A percentile compares a stretch with the other conserved stretches of the same genome.
phyloP scores from a whole-genome alignment of 2,797 vertebrate genomes.

The Choloepus didactylus region DNA sequence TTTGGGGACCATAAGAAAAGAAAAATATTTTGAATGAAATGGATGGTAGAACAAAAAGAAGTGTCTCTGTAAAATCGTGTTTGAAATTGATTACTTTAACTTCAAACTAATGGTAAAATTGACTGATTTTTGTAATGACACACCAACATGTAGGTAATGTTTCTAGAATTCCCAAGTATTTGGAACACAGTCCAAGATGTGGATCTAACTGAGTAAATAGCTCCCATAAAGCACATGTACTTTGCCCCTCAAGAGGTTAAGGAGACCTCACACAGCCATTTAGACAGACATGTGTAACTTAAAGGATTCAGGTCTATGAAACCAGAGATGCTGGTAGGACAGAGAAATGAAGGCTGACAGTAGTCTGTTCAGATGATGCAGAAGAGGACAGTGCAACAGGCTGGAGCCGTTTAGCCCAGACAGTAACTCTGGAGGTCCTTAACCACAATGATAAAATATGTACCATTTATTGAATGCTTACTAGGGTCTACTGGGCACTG shows the following conservation, averaged over 20 bases:
- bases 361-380: background rate
- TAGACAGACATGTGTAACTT: background rate
- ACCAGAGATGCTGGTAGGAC: background rate
- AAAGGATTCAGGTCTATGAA: background rate
- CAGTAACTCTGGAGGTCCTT: background rate
- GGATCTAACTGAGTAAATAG: background rate
- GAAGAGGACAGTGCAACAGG: background rate
- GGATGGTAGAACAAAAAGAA: constrained; percentile 5
- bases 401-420: background rate
- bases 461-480: background rate
- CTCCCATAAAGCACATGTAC: constrained; percentile 2
- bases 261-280: background rate
- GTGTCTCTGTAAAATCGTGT: constrained; percentile 1
- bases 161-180: background rate
- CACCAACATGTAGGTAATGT: background rate
- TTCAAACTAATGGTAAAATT: constrained; percentile 20
- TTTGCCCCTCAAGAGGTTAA: background rate
- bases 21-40: background rate
- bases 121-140: background rate
- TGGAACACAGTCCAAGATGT: constrained; percentile 1
- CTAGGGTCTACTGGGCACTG: background rate
- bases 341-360: background rate
- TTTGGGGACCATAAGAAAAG: background rate
- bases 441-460: constrained; percentile 15
- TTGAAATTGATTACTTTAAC: constrained; percentile 38